Evolutionary conservation across 2,888 invertebrate genomes (phyloP).

Genomic region (Charanyca ferruginea): DNA sequence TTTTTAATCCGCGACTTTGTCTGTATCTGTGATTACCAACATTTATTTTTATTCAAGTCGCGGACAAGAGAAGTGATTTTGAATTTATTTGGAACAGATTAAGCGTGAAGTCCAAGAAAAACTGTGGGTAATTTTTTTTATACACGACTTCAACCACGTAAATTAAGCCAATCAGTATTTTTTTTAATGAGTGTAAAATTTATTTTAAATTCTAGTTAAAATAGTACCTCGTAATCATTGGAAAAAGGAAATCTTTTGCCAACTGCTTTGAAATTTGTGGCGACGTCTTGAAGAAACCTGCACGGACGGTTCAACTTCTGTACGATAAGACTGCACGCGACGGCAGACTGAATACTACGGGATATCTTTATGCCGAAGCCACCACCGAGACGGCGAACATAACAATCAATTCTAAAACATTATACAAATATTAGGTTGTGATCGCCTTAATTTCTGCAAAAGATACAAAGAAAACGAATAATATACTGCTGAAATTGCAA

Average conservation of each 20-base stretch:
- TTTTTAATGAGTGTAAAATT: too few relatives aligned
- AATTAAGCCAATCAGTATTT: too few relatives aligned
- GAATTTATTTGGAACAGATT: too few relatives aligned
- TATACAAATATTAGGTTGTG: not conserved
- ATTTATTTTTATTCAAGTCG: too few relatives aligned
- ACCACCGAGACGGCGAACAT: constrained; percentile 76
- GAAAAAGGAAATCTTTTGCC: constrained; percentile 89
- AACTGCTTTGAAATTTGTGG: constrained; percentile 91
- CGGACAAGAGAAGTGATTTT: too few relatives aligned
- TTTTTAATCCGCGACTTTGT: too few relatives aligned
- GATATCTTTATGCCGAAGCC: constrained; percentile 94
- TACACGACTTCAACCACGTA: too few relatives aligned
- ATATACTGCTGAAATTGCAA: not conserved
- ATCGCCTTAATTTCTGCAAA: too few relatives aligned
- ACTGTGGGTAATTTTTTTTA: too few relatives aligned
- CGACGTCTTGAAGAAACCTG: constrained; percentile 92
- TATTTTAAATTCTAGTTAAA: not conserved
- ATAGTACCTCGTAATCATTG: constrained; percentile 85
- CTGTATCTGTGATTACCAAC: too few relatives aligned
- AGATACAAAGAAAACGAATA: too few relatives aligned
- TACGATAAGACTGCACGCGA: constrained; percentile 92
- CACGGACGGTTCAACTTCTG: constrained; percentile 92
- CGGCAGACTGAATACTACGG: constrained; percentile 88
- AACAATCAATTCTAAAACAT: constrained; percentile 92
- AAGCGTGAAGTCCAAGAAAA: too few relatives aligned